Percentiles rank a stretch among this genome's conserved stretches.
Evolutionary conservation across 2,888 invertebrate genomes (phyloP).

Genomic region (Chrysolina oricalcia): DNA sequence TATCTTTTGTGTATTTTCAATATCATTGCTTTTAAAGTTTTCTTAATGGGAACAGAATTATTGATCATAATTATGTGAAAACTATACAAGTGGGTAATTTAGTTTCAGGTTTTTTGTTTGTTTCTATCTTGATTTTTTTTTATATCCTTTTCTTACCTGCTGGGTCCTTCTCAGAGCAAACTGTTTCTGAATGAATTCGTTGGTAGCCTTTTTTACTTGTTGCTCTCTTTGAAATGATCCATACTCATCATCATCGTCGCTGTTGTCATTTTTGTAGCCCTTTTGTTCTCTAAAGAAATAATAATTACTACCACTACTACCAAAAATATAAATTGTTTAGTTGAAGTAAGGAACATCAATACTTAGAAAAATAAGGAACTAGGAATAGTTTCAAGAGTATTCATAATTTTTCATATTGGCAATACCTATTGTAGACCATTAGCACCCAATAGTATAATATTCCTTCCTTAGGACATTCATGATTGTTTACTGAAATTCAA

Average conservation of each 20-base stretch:
- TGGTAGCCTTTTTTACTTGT: slow-evolving; percentile 77
- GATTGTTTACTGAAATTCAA: no score
- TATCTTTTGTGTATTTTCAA: background rate
- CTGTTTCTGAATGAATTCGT: slow-evolving; percentile 84
- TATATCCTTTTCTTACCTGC: slow-evolving; percentile 63
- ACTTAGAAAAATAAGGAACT: background rate
- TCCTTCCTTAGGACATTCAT: no score
- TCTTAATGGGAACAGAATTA: no score
- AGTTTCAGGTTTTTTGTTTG: no score
- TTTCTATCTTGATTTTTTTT: background rate
- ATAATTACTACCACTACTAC: no score
- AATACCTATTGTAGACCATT: no score
- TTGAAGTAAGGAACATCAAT: no score
- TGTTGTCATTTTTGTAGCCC: slow-evolving; percentile 44
- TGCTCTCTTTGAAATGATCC: slow-evolving; percentile 70
- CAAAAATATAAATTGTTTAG: no score
- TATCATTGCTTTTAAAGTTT: background rate
- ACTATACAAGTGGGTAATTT: no score
- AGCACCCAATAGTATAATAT: no score
- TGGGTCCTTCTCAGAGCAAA: slow-evolving; percentile 81
- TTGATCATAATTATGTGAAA: no score
- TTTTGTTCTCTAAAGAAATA: slow-evolving; percentile 42
- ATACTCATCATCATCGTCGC: slow-evolving; percentile 70
- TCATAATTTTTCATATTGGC: no score
- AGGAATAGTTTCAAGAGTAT: background rate